Evolutionary conservation across 2,113 vertebrate species (phyloP).

Genomic region (Gyps fulvus): DNA sequence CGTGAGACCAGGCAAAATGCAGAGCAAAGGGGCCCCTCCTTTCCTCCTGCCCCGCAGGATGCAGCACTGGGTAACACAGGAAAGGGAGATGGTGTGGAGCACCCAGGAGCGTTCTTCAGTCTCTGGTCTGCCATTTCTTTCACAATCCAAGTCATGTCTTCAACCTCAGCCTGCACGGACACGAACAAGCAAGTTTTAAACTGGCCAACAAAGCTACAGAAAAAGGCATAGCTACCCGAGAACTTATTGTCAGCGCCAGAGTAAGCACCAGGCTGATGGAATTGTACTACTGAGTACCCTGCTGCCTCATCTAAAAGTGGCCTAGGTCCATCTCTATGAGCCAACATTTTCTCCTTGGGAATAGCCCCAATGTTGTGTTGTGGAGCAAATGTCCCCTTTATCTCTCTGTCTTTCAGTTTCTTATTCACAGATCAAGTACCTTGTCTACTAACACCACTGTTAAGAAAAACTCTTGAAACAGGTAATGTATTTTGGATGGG

Average conservation of each 20-base stretch:
- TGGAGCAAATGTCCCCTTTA: background rate
- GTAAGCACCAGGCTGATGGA: background rate
- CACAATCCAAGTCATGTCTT: background rate
- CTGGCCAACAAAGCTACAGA: background rate
- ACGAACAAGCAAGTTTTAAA: background rate
- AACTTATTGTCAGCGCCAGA: background rate
- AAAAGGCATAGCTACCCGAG: background rate
- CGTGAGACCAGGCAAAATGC: background rate
- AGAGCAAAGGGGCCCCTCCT: background rate
- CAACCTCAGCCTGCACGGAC: background rate
- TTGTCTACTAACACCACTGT: background rate
- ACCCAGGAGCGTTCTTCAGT: accelerated
- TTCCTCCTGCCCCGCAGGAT: background rate
- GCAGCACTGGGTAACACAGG: background rate
- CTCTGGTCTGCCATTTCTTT: background rate
- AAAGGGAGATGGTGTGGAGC: background rate
- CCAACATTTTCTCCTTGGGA: background rate
- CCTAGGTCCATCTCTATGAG: background rate
- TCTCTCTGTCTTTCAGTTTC: background rate
- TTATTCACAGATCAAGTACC: background rate
- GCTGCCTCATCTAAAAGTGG: background rate
- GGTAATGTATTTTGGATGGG: background rate
- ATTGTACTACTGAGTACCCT: background rate
- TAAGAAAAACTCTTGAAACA: background rate
- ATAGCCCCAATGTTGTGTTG: background rate